A percentile compares a stretch with the other conserved stretches of the same genome.
These are phyloP conservation scores for Stenodera caucasica DNA, from an alignment of 2,888 invertebrate genomes.

Conservation along the genomic window DNA sequence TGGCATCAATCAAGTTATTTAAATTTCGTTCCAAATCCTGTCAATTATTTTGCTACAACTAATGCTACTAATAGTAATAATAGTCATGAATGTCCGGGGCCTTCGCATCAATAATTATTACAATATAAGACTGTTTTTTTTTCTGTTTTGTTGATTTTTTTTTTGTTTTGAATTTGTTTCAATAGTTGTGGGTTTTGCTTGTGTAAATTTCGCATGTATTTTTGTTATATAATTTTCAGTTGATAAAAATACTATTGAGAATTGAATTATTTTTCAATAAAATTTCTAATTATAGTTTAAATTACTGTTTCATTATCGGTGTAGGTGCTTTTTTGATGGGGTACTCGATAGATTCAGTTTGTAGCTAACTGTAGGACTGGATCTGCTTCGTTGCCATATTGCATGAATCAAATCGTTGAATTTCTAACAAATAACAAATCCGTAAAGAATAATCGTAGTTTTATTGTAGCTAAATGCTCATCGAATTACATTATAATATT, in stretches of 20 bases:
- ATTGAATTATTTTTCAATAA: constrained; percentile 5
- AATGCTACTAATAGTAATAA: not conserved
- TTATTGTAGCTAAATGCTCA: too few relatives aligned
- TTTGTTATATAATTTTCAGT: not conserved
- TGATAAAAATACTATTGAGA: not conserved
- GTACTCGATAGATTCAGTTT: too few relatives aligned
- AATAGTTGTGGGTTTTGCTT: constrained; percentile 3
- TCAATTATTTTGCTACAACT: constrained; percentile 14
- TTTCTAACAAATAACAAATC: too few relatives aligned
- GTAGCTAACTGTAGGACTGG: too few relatives aligned
- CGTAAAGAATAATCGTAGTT: too few relatives aligned
- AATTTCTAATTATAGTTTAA: not conserved
- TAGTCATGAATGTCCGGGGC: constrained; percentile 18
- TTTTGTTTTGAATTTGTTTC: not conserved
- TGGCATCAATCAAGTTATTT: constrained; percentile 20
- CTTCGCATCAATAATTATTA: constrained; percentile 14
- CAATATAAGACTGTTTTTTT: not conserved
- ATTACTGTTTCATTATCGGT: too few relatives aligned
- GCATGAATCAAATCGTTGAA: too few relatives aligned
- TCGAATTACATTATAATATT: too few relatives aligned
- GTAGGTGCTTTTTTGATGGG: too few relatives aligned
- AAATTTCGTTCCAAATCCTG: constrained; percentile 19
- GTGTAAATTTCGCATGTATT: constrained; percentile 5
- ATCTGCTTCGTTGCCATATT: too few relatives aligned
- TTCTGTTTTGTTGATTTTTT: not conserved